Evolutionary conservation across 92 coral and sea anemone genomes (phyloP).

Genomic region (Palythoa heliodiscus): DNA sequence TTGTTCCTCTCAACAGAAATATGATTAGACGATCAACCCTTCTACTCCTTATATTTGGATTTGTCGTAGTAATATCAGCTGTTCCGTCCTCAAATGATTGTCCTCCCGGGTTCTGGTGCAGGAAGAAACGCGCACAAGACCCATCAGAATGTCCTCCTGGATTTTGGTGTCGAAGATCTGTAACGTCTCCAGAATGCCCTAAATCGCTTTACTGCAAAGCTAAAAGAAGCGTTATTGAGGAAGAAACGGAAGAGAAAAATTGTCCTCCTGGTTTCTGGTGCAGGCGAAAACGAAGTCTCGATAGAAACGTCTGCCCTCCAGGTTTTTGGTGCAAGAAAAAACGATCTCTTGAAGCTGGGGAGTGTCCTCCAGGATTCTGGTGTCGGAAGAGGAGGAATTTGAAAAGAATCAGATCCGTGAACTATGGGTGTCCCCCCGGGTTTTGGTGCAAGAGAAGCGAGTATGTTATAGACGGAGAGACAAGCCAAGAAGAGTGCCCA

Average conservation of each 20-base stretch:
- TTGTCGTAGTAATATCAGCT: slow-evolving; percentile 48
- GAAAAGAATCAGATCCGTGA: slow-evolving; percentile 13
- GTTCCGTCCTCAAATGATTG: slow-evolving; percentile 29
- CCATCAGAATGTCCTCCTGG: slow-evolving; percentile 57
- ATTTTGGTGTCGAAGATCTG: slow-evolving; percentile 56
- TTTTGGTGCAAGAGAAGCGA: slow-evolving; percentile 62
- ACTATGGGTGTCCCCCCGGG: slow-evolving; percentile 56
- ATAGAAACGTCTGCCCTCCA: slow-evolving; percentile 42
- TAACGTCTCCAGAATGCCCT: slow-evolving; percentile 50
- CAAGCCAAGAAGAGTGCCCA: slow-evolving; percentile 53
- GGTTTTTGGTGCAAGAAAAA: slow-evolving; percentile 72
- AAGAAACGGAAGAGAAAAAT: slow-evolving; percentile 51
- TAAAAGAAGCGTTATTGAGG: slow-evolving; percentile 57
- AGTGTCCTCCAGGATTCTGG: slow-evolving; percentile 58
- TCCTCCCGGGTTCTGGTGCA: slow-evolving; percentile 70
- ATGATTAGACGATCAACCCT: slow-evolving; percentile 49
- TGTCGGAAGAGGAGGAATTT: slow-evolving; percentile 53
- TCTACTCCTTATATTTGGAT: slow-evolving; percentile 53
- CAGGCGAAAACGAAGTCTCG: slow-evolving; percentile 49
- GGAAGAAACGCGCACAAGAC: slow-evolving; percentile 61
- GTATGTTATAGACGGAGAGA: slow-evolving; percentile 59
- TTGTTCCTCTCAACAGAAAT: slow-evolving; percentile 28
- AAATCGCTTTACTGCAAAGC: slow-evolving; percentile 81
- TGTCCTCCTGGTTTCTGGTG: slow-evolving; percentile 93
- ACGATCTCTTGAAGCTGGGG: slow-evolving; percentile 34